Evolutionary conservation across 2,113 vertebrate species (phyloP), one percentile per base, ranked within the genome.

Genomic region (Phainopepla nitens): DNA sequence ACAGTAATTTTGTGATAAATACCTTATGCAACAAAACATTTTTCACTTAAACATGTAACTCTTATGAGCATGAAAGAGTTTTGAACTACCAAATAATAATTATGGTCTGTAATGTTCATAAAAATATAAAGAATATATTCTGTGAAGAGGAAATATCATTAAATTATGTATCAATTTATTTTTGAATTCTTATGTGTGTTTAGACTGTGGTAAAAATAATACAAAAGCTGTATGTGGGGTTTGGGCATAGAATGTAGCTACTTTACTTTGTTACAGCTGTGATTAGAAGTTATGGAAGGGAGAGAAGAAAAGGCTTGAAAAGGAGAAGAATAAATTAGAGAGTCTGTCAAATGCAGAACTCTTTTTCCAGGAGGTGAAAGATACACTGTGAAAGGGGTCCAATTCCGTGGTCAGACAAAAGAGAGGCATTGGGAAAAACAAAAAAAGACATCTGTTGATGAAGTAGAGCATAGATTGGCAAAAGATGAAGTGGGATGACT

Each of bases 391-490:
- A 82, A 89, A 36, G 25, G 33, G n/a, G 49, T 56, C 33, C 42
- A 54, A 82, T 72, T 66, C 68, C 69, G 57, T 61, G 65, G 77
- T 91, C 85, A 92, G 61, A 71, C 69, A 93, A 93, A 93, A 91
- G 69, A 88, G 62, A 71, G 17, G 58, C 93, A 71, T 5, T 53
- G 87, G 95, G 92, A 73, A 90, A 93, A 83, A n/a, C n/a, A n/a
- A 33, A 39, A 39, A 39, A 78, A 66, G 79, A 82, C 53, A 68
- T 68, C 75, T 70, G 87, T 45, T 78, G 29, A 66, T 90, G 89
- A 93, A 87, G 61, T 54, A 96, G 64, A 93, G 56, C 25, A 71
- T 21, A 85, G 70, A 89, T 85, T 93, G 95, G 87, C 86, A 97
- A 93, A 73, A 93, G 66, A 96, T 83, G 35, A 94, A 91, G 77